A percentile compares a stretch with the other conserved stretches of the same genome.
Conservation (phyloP, 2,888 invertebrate genomes). For the Diadromus collaris region DNA sequence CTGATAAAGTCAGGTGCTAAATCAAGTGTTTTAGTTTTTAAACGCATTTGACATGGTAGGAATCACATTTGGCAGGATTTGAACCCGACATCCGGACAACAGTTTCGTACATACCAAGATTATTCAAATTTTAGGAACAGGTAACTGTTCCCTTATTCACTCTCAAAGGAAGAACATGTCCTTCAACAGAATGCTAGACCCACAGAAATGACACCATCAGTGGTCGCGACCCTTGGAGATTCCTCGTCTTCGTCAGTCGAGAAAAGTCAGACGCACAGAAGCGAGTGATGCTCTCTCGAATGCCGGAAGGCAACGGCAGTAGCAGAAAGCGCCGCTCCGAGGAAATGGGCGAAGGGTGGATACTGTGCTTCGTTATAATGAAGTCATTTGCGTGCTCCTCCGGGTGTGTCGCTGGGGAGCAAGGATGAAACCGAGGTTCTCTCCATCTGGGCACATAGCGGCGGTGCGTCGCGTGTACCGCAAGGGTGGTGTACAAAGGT, state of each 20-base stretch:
- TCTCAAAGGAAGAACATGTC: background rate
- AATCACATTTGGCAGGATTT: no score
- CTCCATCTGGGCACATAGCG: constrained; percentile 26
- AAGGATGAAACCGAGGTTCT: constrained; percentile 37
- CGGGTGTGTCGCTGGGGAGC: constrained; percentile 52
- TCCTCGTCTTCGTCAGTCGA: constrained; percentile 4
- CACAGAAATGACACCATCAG: background rate
- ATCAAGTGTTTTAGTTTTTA: no score
- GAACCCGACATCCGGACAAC: background rate
- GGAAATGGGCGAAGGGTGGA: constrained; percentile 43
- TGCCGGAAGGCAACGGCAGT: constrained; percentile 26
- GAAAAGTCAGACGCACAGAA: constrained; percentile 12
- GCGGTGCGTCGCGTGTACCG: constrained; percentile 23
- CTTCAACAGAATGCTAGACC: background rate
- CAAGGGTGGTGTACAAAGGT: constrained; percentile 26
- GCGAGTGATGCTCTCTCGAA: constrained; percentile 12
- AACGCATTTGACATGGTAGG: no score
- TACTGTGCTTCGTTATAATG: constrained; percentile 70
- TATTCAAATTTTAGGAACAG: background rate
- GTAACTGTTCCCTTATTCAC: background rate
- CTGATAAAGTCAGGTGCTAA: no score
- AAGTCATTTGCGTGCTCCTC: constrained; percentile 75
- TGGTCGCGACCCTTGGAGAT: background rate
- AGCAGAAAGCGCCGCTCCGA: background rate
- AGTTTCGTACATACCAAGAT: background rate